A percentile compares a stretch with the other conserved stretches of the same genome.
phyloP scores from a whole-genome alignment of 2,888 invertebrate genomes.

The Clistopyga incitator region DNA sequence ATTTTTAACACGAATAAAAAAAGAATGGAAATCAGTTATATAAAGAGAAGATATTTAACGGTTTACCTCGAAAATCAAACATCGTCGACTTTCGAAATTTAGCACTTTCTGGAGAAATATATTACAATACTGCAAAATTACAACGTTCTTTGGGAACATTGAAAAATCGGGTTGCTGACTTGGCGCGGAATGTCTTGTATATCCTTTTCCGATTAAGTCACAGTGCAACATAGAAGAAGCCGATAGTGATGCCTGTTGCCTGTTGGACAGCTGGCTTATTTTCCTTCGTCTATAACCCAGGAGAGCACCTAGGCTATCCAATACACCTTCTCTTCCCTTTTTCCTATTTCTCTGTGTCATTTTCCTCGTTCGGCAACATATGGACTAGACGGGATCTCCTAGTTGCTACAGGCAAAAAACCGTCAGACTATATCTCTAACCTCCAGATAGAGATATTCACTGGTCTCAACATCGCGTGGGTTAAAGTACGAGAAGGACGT shows the following conservation, averaged over 20 bases:
- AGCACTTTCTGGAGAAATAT: too few relatives aligned
- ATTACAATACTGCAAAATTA: too few relatives aligned
- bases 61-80: too few relatives aligned
- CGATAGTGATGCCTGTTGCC: constrained; percentile 9
- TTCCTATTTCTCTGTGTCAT: constrained; percentile 2
- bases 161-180: too few relatives aligned
- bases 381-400: constrained; percentile 45
- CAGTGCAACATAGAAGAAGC: background rate
- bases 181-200: too few relatives aligned
- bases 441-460: constrained; percentile 30
- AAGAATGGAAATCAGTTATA: too few relatives aligned
- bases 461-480: background rate
- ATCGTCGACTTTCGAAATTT: too few relatives aligned
- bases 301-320: constrained; percentile 3
- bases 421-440: constrained; percentile 4
- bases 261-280: constrained; percentile 46
- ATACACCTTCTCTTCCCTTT: constrained; percentile 6
- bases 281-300: constrained; percentile 28
- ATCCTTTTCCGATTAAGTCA: background rate
- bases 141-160: too few relatives aligned
- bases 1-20: too few relatives aligned
- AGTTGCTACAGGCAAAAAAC: constrained; percentile 24
- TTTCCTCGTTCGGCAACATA: constrained; percentile 31
- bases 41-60: too few relatives aligned
- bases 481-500: background rate